Conservation (phyloP, 2,888 invertebrate species). For the Eupithecia tripunctaria region DNA sequence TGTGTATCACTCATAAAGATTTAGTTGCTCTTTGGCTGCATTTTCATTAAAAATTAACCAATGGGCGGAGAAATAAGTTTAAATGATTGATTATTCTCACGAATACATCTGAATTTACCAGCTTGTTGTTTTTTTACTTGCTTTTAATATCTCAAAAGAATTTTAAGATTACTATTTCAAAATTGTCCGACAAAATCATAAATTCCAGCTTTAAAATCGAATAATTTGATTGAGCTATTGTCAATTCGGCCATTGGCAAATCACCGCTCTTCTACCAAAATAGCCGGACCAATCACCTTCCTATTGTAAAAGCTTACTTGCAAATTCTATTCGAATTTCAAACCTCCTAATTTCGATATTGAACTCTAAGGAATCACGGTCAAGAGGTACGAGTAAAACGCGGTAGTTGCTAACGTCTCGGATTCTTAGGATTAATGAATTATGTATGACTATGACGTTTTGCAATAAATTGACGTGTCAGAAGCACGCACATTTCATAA, state of each 20-base stretch:
- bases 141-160: background rate
- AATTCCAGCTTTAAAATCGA: conserved; percentile 12
- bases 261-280: conserved; percentile 15
- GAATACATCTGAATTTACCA: too few species aligned
- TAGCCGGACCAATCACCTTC: conserved; percentile 62
- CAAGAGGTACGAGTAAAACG: conserved; percentile 38
- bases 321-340: conserved; percentile 61
- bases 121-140: background rate
- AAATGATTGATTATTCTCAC: too few species aligned
- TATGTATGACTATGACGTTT: conserved; percentile 70
- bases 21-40: too few species aligned
- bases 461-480: conserved; percentile 67
- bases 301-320: conserved; percentile 77
- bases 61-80: too few species aligned
- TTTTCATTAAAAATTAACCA: too few species aligned
- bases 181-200: conserved; percentile 6
- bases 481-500: conserved; percentile 50
- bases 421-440: conserved; percentile 66
- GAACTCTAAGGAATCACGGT: conserved; percentile 35
- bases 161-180: background rate
- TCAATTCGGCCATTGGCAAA: conserved; percentile 23
- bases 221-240: conserved; percentile 42
- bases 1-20: too few species aligned
- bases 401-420: conserved; percentile 48
- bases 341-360: conserved; percentile 26